phyloP scores from a whole-genome alignment of 2,113 vertebrate genomes.

The Bothrops jararaca region DNA sequence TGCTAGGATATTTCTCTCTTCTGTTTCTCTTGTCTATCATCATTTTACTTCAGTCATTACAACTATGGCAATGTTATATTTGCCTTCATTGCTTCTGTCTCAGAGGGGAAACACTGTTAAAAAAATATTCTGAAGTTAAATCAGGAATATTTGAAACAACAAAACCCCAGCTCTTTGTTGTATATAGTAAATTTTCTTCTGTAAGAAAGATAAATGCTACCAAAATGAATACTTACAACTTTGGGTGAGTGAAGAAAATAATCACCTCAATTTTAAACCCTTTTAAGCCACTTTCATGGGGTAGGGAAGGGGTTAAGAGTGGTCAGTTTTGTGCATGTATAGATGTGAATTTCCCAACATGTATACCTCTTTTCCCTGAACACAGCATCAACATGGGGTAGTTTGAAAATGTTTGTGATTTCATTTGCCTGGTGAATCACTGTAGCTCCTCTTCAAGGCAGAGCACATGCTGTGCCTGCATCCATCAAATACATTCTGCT shows the following conservation, averaged over 20 bases:
- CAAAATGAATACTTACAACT: not conserved
- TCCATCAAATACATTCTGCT: not conserved
- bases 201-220: not conserved
- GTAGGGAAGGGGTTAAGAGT: not conserved
- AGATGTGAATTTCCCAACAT: not conserved
- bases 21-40: not conserved
- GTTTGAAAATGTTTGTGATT: not conserved
- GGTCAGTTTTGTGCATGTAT: not conserved
- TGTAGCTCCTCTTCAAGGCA: not conserved
- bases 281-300: not conserved
- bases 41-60: not conserved
- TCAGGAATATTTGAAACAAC: not conserved
- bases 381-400: not conserved
- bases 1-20: not conserved
- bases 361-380: not conserved
- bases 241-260: not conserved
- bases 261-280: not conserved
- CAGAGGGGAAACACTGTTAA: not conserved
- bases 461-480: not conserved
- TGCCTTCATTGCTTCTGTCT: not conserved
- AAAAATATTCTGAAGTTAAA: not conserved
- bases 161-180: not conserved
- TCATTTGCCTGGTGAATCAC: not conserved
- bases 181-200: not conserved
- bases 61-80: not conserved